Percentiles rank a stretch among this genome's conserved stretches.
phyloP scores from a whole-genome alignment of 2,797 vertebrate genomes.

The Cichlasoma orientale region DNA sequence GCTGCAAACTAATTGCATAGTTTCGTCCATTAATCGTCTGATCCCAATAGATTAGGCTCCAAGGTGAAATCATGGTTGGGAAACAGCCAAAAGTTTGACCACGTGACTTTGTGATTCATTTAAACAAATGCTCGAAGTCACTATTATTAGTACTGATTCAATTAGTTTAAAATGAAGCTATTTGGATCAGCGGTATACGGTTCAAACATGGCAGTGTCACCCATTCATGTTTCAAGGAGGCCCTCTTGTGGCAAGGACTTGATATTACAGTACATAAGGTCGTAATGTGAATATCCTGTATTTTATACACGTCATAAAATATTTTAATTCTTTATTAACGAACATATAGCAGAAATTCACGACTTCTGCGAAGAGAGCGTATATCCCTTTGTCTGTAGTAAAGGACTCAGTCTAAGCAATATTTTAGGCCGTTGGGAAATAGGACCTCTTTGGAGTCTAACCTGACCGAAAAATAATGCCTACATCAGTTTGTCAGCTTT shows the following conservation, averaged over 20 bases:
- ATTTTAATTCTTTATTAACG: background rate
- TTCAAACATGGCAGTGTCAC: fast-evolving
- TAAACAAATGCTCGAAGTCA: background rate
- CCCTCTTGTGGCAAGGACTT: conserved; percentile 40
- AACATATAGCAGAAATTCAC: background rate
- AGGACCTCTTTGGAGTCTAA: too few relatives aligned
- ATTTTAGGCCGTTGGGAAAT: too few relatives aligned
- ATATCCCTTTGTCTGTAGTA: background rate
- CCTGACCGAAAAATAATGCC: too few relatives aligned
- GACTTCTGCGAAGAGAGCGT: background rate
- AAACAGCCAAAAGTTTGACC: background rate
- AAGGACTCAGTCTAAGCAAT: too few relatives aligned
- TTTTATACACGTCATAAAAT: background rate
- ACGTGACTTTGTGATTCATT: background rate
- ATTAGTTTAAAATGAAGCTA: background rate
- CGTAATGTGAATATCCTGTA: background rate
- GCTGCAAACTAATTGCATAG: background rate
- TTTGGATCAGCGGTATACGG: background rate
- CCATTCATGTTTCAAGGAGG: conserved; percentile 4
- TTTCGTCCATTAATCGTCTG: background rate
- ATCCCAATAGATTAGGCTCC: background rate
- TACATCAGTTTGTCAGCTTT: too few relatives aligned
- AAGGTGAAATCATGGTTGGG: background rate
- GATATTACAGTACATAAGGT: conserved; percentile 28
- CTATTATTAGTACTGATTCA: background rate